These are phyloP conservation scores for Argyresthia goedartella DNA, from an alignment of 2,888 invertebrate genomes.

Conservation along the genomic window DNA sequence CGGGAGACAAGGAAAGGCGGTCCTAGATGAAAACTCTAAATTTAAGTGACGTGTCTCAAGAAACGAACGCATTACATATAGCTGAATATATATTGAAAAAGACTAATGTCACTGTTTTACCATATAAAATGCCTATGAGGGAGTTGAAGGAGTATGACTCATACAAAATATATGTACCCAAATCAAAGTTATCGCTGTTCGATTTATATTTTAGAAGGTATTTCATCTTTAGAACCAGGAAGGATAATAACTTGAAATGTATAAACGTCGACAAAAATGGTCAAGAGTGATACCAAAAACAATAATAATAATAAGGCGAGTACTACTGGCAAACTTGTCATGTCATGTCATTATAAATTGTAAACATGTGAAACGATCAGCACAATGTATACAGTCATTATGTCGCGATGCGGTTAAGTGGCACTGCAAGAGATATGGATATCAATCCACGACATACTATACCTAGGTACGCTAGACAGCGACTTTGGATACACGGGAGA, in stretches of 20 bases:
- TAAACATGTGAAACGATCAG: not conserved
- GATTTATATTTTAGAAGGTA: slow-evolving; percentile 9
- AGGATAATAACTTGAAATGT: not conserved
- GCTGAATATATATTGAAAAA: not conserved
- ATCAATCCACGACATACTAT: not conserved
- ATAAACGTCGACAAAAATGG: not conserved
- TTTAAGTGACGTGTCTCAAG: slow-evolving; percentile 11
- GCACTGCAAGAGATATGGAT: not conserved
- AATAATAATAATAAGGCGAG: not conserved
- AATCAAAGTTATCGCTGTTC: slow-evolving; percentile 7
- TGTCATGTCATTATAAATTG: too few relatives aligned
- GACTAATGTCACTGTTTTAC: not conserved
- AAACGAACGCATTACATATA: slow-evolving; percentile 10
- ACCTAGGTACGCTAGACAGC: not conserved
- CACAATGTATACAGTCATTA: not conserved
- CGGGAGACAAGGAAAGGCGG: not conserved
- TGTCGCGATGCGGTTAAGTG: not conserved
- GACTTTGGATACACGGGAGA: not conserved
- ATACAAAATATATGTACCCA: slow-evolving; percentile 11
- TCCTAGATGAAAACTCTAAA: not conserved
- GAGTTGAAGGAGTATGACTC: not conserved
- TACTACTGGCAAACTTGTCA: not conserved
- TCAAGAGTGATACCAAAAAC: not conserved
- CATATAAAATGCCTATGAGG: not conserved
- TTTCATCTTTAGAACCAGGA: not conserved